Conservation (phyloP, 2,113 vertebrate species). For the Cnemophilus loriae region DNA sequence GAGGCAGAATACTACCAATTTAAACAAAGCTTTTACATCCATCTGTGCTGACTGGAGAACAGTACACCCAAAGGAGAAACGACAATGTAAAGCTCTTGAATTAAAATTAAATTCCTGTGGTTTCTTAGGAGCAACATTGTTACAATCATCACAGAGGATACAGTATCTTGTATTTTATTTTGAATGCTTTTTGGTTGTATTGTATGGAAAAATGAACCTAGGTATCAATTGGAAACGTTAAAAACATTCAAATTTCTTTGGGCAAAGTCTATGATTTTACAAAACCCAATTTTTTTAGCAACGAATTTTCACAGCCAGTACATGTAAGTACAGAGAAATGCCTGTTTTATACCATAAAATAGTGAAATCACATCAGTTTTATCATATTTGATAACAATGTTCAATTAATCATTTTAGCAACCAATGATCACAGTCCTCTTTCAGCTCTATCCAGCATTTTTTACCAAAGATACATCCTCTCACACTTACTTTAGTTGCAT, state of each 20-base stretch:
- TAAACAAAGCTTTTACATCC: not conserved
- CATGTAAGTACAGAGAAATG: fast-evolving
- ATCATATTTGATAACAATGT: not conserved
- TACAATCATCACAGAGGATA: not conserved
- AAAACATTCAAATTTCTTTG: not conserved
- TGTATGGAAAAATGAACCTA: not conserved
- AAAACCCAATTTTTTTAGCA: not conserved
- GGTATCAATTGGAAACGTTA: not conserved
- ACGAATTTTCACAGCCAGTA: not conserved
- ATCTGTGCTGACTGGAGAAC: not conserved
- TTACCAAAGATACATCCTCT: not conserved
- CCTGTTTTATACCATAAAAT: not conserved
- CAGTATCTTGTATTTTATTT: not conserved
- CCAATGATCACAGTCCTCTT: not conserved
- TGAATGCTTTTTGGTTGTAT: not conserved
- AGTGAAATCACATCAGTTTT: not conserved
- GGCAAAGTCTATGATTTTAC: not conserved
- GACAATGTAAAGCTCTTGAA: not conserved
- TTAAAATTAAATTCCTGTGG: not conserved
- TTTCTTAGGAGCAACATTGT: not conserved
- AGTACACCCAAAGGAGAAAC: not conserved
- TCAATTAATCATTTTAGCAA: not conserved
- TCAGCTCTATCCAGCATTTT: not conserved
- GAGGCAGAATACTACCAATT: no score
- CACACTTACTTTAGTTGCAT: not conserved